These are phyloP conservation scores for Hirundichthys speculiger DNA, from an alignment of 2,113 vertebrate genomes.

Conservation along the genomic window DNA sequence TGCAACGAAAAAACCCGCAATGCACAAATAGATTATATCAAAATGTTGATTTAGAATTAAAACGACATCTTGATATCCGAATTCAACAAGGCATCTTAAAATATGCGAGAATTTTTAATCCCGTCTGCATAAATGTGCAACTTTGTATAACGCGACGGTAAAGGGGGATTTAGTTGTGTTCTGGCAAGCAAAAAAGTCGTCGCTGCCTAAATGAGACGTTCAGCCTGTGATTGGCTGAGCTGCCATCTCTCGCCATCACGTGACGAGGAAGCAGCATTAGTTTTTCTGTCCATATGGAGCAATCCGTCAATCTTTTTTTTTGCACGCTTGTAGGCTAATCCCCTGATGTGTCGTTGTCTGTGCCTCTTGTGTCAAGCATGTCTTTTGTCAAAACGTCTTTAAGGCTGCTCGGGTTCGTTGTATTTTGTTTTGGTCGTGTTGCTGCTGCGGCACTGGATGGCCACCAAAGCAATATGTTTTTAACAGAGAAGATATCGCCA, in stretches of 20 bases:
- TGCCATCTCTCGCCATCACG: neutral
- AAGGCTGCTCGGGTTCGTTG: conserved; percentile 43
- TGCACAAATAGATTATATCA: accelerated
- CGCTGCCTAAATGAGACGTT: neutral
- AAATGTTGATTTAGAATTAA: neutral
- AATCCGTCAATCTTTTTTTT: neutral
- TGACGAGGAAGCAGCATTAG: conserved; percentile 47
- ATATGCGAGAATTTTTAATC: neutral
- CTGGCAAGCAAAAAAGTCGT: conserved; percentile 51
- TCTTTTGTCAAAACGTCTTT: conserved; percentile 36
- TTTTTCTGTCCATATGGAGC: neutral
- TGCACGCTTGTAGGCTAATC: conserved; percentile 25
- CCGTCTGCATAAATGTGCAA: too few species aligned
- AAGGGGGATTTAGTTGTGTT: neutral
- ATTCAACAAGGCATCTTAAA: too few species aligned
- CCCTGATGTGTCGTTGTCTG: conserved; percentile 15
- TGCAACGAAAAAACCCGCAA: neutral
- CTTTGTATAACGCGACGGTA: neutral
- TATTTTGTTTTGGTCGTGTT: conserved; percentile 48
- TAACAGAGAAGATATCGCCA: conserved; percentile 85
- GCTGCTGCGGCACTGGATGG: conserved; percentile 83
- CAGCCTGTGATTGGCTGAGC: conserved; percentile 50
- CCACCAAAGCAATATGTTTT: conserved; percentile 87
- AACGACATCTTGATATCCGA: too few species aligned
- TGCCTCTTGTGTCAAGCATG: conserved; percentile 57